These are phyloP conservation scores for Andrena bicolor DNA, from an alignment of 2,888 invertebrate species.

Conservation along the genomic window DNA sequence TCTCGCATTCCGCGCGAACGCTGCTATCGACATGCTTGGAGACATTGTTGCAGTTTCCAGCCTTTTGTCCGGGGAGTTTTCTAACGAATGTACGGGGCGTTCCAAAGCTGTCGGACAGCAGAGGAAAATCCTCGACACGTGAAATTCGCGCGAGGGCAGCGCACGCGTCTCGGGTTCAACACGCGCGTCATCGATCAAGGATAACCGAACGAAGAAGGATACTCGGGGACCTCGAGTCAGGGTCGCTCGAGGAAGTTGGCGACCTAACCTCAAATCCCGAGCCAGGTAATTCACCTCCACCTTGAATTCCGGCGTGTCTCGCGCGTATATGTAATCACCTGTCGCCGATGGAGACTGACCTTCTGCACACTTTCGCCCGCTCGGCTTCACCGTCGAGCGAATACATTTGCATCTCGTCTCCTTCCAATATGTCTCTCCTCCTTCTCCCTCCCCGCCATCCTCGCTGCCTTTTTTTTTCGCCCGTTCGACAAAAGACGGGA, in stretches of 20 bases:
- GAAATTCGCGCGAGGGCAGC: constrained; percentile 28
- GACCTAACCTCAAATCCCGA: constrained; percentile 76
- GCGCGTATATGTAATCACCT: constrained; percentile 75
- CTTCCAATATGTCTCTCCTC: constrained; percentile 52
- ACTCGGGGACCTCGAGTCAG: constrained; percentile 71
- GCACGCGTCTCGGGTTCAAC: constrained; percentile 41
- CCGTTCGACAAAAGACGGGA: constrained; percentile 77
- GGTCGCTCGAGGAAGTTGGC: constrained; percentile 71
- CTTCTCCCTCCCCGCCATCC: background rate
- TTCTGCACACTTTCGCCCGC: constrained; percentile 75
- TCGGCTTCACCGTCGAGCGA: constrained; percentile 74
- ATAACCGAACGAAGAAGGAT: constrained; percentile 62
- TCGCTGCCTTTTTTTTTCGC: background rate
- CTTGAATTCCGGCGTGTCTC: constrained; percentile 71
- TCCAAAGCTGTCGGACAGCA: background rate
- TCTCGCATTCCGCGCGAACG: constrained; percentile 11
- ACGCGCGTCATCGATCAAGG: constrained; percentile 70
- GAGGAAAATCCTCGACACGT: constrained; percentile 11
- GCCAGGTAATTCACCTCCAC: constrained; percentile 80
- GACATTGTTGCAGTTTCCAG: constrained; percentile 34
- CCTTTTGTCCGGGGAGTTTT: background rate
- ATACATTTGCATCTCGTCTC: constrained; percentile 80
- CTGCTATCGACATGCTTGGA: constrained; percentile 22
- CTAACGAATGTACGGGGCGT: background rate
- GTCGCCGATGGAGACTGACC: constrained; percentile 76